Base-by-base conservation (phyloP, 2,888 invertebrate species). In the Phorcus lineatus region DNA sequence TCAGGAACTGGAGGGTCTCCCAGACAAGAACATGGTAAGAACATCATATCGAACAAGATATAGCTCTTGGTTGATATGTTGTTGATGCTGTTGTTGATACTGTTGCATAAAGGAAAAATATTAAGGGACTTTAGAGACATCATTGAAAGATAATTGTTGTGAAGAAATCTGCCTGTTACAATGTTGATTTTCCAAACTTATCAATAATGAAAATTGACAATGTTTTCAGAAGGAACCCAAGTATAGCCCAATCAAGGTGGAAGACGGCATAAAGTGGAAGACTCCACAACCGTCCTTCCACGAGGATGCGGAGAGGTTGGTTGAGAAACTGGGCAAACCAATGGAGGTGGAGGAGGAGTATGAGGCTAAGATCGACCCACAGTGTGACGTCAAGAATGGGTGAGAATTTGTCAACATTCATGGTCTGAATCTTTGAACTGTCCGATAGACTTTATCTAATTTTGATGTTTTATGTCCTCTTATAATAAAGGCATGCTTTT, bases 341-440 rank as follows among this genome's bases (percentile, higher is more conserved):
- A 81, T 78, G 79, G 80, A 78, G 31, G 77, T 74, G 22, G 81
- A 78, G 13, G 82, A 79, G 24, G 80, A 80, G 13, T 81, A 79
- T 54, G 70, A 70, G 19, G 77, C 80, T 0, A 74, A 77, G 53
- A 80, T 85, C 16, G 80, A 80, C 74, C 4, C 24, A 0, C 11
- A 77, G 62, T 85, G 85, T 75, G 79, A 77, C 70, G 75, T 83
- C 16, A 57, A 17, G 47, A 80, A 80, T 66, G 83, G 83, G 83
- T 81, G 66, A 66, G 77, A 74, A 4, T 13, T 19, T 66, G 31
- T 36, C 9, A 36, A 6, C 7, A 28, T 24, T 7, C 3, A 28
- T 9, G 22, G 31, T 67, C 24, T 4, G 6, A 28, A 19, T 36
- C 3, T 36, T 36, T 36, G 4, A 36, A n/a, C n/a, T n/a, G n/a